Evolutionary conservation across 1,140 invertebrate genomes (phyloP).

Genomic region (Drosophila athabasca): DNA sequence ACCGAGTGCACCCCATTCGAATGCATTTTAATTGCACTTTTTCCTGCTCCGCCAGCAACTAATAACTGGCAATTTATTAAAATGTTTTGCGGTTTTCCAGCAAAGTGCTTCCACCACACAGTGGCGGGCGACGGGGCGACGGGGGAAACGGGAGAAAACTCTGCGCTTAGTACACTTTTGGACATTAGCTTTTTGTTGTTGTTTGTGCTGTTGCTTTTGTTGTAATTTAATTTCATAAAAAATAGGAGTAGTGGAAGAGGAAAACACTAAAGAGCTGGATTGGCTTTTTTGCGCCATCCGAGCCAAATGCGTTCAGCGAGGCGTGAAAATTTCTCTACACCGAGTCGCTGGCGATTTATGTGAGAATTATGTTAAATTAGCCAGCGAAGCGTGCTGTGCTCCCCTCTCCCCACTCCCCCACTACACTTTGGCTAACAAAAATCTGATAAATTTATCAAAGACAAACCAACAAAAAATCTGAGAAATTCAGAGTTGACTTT

Average conservation of each 20-base stretch:
- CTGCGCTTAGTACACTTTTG: constrained; percentile 46
- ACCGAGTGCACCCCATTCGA: constrained; percentile 10
- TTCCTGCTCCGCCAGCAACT: constrained; percentile 67
- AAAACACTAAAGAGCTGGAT: constrained; percentile 41
- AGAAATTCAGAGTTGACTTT: constrained; percentile 28
- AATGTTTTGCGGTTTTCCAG: constrained; percentile 70
- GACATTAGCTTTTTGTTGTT: constrained; percentile 41
- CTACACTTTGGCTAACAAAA: constrained; percentile 17
- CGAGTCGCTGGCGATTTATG: constrained; percentile 71
- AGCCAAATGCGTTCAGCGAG: constrained; percentile 59
- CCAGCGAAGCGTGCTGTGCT: constrained; percentile 59
- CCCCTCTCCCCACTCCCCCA: too few relatives aligned
- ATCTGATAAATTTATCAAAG: constrained; percentile 48
- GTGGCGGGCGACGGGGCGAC: neutral
- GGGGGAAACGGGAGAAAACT: neutral
- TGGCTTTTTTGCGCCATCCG: constrained; percentile 23
- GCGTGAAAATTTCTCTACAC: constrained; percentile 79
- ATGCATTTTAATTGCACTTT: constrained; percentile 80
- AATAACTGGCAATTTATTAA: constrained; percentile 80
- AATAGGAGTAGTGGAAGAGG: neutral
- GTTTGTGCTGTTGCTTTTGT: constrained; percentile 8
- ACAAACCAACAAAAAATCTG: constrained; percentile 10
- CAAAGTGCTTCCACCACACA: constrained; percentile 16
- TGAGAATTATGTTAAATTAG: constrained; percentile 80
- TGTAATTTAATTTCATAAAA: constrained; percentile 36